A percentile compares a stretch with the other conserved stretches of the same genome.
These are phyloP conservation scores for Tetrao urogallus DNA, from an alignment of 2,113 vertebrate genomes.

Conservation along the genomic window DNA sequence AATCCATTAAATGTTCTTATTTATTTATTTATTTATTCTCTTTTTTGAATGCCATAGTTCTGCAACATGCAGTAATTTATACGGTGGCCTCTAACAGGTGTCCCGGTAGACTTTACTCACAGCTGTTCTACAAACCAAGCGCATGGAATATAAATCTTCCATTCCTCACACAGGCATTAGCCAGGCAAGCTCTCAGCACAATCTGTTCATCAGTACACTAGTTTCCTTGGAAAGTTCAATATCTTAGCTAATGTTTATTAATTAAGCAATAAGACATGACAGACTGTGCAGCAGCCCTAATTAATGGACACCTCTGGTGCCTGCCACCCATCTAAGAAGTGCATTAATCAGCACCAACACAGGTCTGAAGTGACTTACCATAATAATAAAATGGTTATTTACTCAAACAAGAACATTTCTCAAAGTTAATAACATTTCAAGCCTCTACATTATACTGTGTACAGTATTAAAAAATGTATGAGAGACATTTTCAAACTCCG, in stretches of 20 bases:
- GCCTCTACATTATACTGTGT: neutral
- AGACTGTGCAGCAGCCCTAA: conserved; percentile 64
- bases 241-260: conserved; percentile 74
- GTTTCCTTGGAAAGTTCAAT: conserved; percentile 60
- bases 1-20: conserved; percentile 31
- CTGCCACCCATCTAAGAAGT: conserved; percentile 55
- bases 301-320: conserved; percentile 68
- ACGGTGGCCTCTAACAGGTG: conserved; percentile 54
- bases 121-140: conserved; percentile 59
- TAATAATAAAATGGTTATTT: conserved; percentile 61
- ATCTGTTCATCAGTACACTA: conserved; percentile 55
- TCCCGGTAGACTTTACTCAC: conserved; percentile 56
- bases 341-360: conserved; percentile 56
- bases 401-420: conserved; percentile 40
- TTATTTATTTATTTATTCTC: neutral
- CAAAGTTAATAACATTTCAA: conserved; percentile 11
- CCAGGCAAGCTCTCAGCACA: conserved; percentile 28
- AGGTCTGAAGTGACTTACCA: conserved; percentile 38
- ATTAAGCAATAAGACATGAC: conserved; percentile 71
- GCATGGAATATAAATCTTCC: conserved; percentile 63
- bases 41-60: neutral
- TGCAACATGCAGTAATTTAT: conserved; percentile 47
- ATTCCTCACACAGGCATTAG: conserved; percentile 40
- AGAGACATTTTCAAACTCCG: neutral
- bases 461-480: neutral